phyloP scores from a whole-genome alignment of 1,140 invertebrate genomes.

The Macrotrachela quadricornifera region DNA sequence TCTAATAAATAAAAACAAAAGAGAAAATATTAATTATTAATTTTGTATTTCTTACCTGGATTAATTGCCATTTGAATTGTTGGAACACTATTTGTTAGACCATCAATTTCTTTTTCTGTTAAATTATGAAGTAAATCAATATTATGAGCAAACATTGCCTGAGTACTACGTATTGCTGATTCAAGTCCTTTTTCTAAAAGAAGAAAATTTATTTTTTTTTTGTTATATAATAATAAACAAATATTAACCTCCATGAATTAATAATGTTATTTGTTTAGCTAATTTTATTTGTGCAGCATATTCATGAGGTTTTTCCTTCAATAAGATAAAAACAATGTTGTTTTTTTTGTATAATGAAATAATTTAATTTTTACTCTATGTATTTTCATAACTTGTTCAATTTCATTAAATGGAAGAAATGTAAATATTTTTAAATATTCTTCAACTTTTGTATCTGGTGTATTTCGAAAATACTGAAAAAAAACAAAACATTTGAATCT shows the following conservation, averaged over 20 bases:
- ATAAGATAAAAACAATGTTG: constrained; percentile 11
- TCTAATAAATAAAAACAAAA: background rate
- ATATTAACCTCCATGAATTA: constrained; percentile 63
- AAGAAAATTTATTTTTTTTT: background rate
- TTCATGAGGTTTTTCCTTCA: constrained; percentile 46
- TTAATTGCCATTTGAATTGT: constrained; percentile 42
- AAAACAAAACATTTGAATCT: no score
- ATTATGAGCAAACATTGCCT: constrained; percentile 51
- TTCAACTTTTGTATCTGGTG: constrained; percentile 55
- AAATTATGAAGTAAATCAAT: constrained; percentile 44
- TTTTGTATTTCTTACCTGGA: constrained; percentile 43
- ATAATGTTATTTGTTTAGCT: constrained; percentile 55
- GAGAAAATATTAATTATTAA: background rate
- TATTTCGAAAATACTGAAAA: constrained; percentile 55
- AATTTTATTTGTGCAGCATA: constrained; percentile 52
- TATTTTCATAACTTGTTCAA: constrained; percentile 47
- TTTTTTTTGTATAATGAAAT: background rate
- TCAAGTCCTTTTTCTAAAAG: constrained; percentile 48
- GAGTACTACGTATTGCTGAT: constrained; percentile 41
- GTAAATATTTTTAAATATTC: constrained; percentile 62
- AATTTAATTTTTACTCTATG: constrained; percentile 34
- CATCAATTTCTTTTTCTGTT: constrained; percentile 40
- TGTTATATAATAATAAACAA: background rate
- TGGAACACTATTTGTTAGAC: constrained; percentile 47
- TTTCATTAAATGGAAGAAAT: constrained; percentile 45